These are phyloP conservation scores for Leptinotarsa texana DNA, from an alignment of 1,140 invertebrate species.

Conservation along the genomic window DNA sequence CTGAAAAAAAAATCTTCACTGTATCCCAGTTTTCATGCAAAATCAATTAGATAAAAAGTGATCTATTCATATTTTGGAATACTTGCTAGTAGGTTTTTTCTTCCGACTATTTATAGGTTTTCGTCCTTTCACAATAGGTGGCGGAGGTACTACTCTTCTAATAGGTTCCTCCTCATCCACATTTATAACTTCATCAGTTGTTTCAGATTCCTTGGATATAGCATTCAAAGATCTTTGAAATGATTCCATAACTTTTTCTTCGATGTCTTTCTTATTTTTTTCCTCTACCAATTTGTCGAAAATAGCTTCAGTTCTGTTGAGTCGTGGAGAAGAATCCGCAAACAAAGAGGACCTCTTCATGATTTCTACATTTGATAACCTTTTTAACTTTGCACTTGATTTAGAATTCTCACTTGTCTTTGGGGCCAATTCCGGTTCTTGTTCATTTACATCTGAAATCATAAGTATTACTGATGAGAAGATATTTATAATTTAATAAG, in stretches of 20 bases:
- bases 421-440: background rate
- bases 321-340: background rate
- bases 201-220: background rate
- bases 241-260: slow-evolving; percentile 11
- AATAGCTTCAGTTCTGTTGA: slow-evolving; percentile 1
- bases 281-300: slow-evolving; percentile 27
- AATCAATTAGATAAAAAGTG: too few relatives aligned
- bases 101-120: slow-evolving; percentile 12
- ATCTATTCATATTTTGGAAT: background rate
- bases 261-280: slow-evolving; percentile 4
- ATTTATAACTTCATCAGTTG: slow-evolving; percentile 18
- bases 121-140: background rate
- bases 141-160: slow-evolving; percentile 6
- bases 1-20: slow-evolving; percentile 1
- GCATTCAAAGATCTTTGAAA: slow-evolving; percentile 16
- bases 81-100: background rate
- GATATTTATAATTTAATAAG: too few relatives aligned
- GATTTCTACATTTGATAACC: slow-evolving; percentile 1
- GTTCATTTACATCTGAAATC: background rate
- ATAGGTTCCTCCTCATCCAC: slow-evolving; percentile 15
- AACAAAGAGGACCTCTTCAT: slow-evolving; percentile 8
- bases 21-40: too few relatives aligned
- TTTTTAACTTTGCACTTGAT: background rate
- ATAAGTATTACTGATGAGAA: background rate
- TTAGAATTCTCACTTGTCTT: background rate